Evolutionary conservation across 2,797 vertebrate species (phyloP), one percentile per base, ranked within the genome.

Genomic region (Pteropus rufus): DNA sequence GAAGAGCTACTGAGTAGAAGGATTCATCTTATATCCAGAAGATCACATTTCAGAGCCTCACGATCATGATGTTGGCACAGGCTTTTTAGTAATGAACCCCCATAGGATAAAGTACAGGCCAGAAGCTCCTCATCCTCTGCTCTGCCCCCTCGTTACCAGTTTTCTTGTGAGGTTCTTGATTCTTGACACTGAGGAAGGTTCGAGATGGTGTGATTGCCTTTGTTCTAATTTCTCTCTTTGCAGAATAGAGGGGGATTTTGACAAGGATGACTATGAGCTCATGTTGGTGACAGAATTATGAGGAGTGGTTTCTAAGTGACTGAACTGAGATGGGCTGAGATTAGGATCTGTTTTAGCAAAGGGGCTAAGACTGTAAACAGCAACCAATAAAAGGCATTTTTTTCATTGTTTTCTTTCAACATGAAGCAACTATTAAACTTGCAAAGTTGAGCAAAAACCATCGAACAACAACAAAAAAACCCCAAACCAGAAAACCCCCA

Each of bases 271-370:
- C 24, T 72, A 54, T 69, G 69, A 90, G 39, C 41, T 91, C 29
- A 91, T 46, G 83, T 97, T 96, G 94, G 94, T 97, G 58, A 23
- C 60, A 86, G 44, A 62, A 69, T 23, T 46, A 46, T 69, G 60
- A 44, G 44, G 49, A n/a, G 10, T 93, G 67, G 73, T 97, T 96
- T 97, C 73, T 84, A 88, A 94, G 73, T 80, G 29, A 64, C 34
- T 36, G 29, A 58, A 79, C 56, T 93, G 76, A 31, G 23, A 69
- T 79, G 54, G 39, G 31, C 14, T 91, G 23, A 91, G 81, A 65
- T 86, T 94, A 75, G 56, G n/a, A 62, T 95, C 77, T 85, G 34
- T 79, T 90, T 87, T 77, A 76, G 73, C 36, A 81, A 73, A 89
- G 72, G 36, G 93, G 52, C 65, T 83, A 6, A 84, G 60, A 70